Evolutionary conservation across 2,797 vertebrate genomes (phyloP).

Genomic region (Molossus molossus): DNA sequence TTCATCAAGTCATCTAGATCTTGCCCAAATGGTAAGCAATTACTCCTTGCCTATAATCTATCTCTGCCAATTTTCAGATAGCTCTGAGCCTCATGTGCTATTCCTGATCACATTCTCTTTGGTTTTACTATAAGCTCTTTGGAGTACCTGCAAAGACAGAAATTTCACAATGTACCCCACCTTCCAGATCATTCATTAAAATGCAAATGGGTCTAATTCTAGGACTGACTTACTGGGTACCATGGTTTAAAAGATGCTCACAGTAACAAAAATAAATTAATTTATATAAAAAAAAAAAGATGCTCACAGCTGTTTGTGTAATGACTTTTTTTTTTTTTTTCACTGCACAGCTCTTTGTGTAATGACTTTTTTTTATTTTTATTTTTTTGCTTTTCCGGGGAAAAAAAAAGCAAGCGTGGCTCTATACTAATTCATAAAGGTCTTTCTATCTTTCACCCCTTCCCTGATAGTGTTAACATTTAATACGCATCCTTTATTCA

Average conservation of each 20-base stretch:
- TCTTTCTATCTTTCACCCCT: conserved; percentile 27
- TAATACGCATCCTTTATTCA: conserved; percentile 18
- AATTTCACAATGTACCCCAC: neutral
- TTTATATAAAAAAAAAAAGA: too few relatives aligned
- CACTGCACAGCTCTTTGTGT: neutral
- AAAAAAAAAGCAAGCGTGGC: neutral
- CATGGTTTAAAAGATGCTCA: conserved; percentile 19
- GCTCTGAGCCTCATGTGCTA: neutral
- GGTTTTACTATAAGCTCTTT: neutral
- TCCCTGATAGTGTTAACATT: neutral
- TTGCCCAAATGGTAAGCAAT: neutral
- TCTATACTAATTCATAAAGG: conserved; percentile 25
- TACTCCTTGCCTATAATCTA: neutral
- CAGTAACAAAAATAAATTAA: too few relatives aligned
- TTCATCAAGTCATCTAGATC: neutral
- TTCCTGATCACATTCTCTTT: neutral
- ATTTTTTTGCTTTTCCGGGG: neutral
- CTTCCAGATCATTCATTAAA: neutral
- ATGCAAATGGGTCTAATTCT: neutral
- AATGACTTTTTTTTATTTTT: neutral
- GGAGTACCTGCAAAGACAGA: neutral
- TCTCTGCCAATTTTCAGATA: conserved; percentile 25
- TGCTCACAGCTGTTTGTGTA: too few relatives aligned
- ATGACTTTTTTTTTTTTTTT: too few relatives aligned
- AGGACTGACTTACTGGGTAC: neutral